phyloP scores from a whole-genome alignment of 1,140 invertebrate genomes.

The Solenopsis fugax region DNA sequence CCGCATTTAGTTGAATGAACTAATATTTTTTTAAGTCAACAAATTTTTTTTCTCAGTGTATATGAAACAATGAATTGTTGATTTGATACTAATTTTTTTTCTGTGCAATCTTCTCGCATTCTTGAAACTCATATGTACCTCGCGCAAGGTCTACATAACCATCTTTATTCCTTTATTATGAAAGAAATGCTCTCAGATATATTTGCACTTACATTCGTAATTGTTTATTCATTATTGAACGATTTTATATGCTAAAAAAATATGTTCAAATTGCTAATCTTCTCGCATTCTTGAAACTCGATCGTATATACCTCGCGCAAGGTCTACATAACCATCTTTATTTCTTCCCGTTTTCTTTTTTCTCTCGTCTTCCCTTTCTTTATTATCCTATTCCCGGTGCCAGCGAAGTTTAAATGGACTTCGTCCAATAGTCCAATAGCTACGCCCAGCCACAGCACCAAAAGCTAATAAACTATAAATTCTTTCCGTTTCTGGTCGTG shows the following conservation, averaged over 20 bases:
- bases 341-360: not conserved
- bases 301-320: not conserved
- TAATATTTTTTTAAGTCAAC: no score
- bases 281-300: not conserved
- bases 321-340: conserved; percentile 36
- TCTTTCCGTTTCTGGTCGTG: conserved; percentile 64
- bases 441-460: conserved; percentile 74
- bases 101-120: no score
- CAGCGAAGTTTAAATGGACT: conserved; percentile 84
- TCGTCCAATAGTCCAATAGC: conserved; percentile 79
- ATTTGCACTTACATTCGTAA: not conserved
- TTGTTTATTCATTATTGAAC: not conserved
- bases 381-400: conserved; percentile 73
- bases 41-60: no score
- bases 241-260: not conserved
- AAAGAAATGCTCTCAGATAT: not conserved
- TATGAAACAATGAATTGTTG: no score
- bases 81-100: no score
- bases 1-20: no score
- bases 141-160: no score
- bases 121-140: no score
- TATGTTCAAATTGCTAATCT: conserved; percentile 22
- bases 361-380: conserved; percentile 47
- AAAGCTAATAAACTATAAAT: conserved; percentile 84
- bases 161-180: no score